These are phyloP conservation scores for Neotoma lepida DNA, from an alignment of 2,113 vertebrate genomes.

Conservation along the genomic window DNA sequence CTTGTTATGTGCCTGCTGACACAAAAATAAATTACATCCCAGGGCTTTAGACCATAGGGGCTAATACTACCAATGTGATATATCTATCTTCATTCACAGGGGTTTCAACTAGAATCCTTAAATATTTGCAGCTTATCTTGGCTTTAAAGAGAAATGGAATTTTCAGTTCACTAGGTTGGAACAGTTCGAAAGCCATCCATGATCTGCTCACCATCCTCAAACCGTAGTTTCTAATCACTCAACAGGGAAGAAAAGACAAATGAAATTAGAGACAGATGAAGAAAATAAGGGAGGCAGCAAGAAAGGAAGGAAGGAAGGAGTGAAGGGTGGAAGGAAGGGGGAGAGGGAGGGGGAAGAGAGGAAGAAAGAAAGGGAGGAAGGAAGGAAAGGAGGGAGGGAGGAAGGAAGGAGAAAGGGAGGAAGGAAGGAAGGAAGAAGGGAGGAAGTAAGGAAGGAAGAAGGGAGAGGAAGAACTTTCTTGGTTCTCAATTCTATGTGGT, in stretches of 20 bases:
- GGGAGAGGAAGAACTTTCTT: too few relatives aligned
- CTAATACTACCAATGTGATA: too few relatives aligned
- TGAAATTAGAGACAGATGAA: neutral
- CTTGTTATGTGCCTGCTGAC: conserved; percentile 21
- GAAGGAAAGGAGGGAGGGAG: neutral
- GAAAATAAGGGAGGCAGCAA: neutral
- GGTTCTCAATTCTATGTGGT: neutral
- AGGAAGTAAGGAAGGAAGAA: too few relatives aligned
- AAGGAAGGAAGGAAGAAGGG: neutral
- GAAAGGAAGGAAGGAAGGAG: too few relatives aligned
- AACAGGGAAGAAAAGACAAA: neutral
- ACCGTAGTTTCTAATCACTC: neutral
- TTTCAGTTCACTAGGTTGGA: neutral
- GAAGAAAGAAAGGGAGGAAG: too few relatives aligned
- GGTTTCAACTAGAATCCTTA: neutral
- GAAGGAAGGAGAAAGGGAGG: neutral
- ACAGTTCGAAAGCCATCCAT: neutral
- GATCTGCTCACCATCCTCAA: neutral
- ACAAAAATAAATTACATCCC: conserved; percentile 23
- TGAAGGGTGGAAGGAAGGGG: fast-evolving
- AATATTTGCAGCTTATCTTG: conserved; percentile 35
- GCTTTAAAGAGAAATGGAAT: neutral
- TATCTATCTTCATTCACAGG: neutral
- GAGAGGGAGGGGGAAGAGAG: fast-evolving
- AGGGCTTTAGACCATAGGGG: conserved; percentile 13